A percentile compares a stretch with the other conserved stretches of the same genome.
Conservation (phyloP, 1,140 invertebrate genomes). For the Zelostemma sp. region DNA sequence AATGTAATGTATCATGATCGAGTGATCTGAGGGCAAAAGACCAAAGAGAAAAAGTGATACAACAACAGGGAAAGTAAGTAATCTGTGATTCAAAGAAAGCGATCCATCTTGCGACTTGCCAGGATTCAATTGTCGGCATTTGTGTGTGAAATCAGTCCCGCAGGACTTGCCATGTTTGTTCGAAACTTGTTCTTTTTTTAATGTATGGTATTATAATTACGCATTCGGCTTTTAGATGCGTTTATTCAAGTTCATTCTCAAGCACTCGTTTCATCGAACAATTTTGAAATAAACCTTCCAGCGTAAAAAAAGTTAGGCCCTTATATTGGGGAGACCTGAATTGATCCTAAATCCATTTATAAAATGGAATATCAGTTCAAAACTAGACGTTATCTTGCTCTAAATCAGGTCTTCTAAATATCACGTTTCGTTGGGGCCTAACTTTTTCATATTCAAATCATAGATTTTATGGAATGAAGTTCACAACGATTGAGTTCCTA, state of each 20-base stretch:
- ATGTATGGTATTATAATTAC: not conserved
- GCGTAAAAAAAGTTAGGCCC: too few relatives aligned
- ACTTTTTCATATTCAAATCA: too few relatives aligned
- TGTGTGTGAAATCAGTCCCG: constrained; percentile 68
- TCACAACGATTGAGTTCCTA: too few relatives aligned
- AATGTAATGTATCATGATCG: not conserved
- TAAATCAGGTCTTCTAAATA: too few relatives aligned
- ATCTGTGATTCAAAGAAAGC: constrained; percentile 69
- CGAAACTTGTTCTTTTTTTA: constrained; percentile 12
- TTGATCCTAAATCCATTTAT: too few relatives aligned
- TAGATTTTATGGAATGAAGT: too few relatives aligned
- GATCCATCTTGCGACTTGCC: constrained; percentile 69
- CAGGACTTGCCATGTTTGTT: constrained; percentile 53
- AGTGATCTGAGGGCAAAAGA: constrained; percentile 1
- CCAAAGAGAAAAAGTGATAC: constrained; percentile 20
- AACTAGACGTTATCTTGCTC: too few relatives aligned
- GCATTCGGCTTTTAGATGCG: not conserved
- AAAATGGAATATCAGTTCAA: too few relatives aligned
- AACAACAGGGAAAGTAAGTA: constrained; percentile 50
- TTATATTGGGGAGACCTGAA: too few relatives aligned
- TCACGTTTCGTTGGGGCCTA: too few relatives aligned
- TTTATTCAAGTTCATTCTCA: constrained; percentile 1
- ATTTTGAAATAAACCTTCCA: not conserved
- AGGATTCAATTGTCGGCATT: constrained; percentile 69
- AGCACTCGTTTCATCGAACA: not conserved